Base-by-base conservation (phyloP, 1,140 invertebrate species). In the Aphaenogaster ashmeadi region DNA sequence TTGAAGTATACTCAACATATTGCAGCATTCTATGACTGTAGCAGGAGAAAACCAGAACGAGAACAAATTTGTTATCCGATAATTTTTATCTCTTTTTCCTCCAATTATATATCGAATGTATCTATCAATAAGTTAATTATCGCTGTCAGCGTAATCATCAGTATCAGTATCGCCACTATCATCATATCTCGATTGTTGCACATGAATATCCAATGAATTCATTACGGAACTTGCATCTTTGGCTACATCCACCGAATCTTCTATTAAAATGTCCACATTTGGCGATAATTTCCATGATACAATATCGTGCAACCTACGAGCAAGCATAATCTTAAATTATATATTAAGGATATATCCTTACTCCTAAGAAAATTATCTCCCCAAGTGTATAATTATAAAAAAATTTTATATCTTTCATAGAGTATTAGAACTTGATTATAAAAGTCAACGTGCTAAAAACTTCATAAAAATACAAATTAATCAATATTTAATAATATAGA, bases 111-210 rank as follows among this genome's bases (percentile, higher is more conserved):
- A 75, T 50, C 15, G 18, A 50, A 72, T 60, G 80, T 56, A 64
- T 36, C 50, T 81, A 36, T 86, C 38, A n/a, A 77, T 54, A 60
- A 52, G 66, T 94, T 86, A 95, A 89, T 95, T 94, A 88, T 95
- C 95, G 91, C 95, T 95, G 44, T 95, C 94, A 6, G 95, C 95
- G 50, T 95, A 95, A 91, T 95, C 95, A 52, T 95, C 95, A 88
- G 94, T 95, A 80, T 95, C 95, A 86, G 94, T 95, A 84, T 95
- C 95, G 60, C 93, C 94, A 72, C 94, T 95, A 84, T 95, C 94
- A 60, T 95, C 95, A 78, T 94, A 93, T 50, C 38, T 72, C 15
- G 33, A 72, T 50, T 85, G 66, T 56, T 87, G 88, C 21, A 36
- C 33, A 75, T 50, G 33, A 33, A 52, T 56, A 13, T 90, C 80